Conservation (phyloP, 2,888 invertebrate genomes). For the Lasioglossum calceatum region DNA sequence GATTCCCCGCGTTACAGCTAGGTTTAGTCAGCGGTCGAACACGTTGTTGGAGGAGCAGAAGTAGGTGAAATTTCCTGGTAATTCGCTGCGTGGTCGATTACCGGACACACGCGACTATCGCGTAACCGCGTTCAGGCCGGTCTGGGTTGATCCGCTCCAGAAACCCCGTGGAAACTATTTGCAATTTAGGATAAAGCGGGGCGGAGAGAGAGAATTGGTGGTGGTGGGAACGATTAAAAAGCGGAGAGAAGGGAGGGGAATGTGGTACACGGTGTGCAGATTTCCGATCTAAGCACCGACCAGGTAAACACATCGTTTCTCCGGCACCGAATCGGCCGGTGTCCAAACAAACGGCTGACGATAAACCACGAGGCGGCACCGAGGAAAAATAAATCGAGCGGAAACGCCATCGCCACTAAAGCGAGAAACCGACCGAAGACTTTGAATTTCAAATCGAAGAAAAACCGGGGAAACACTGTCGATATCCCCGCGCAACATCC, state of each 20-base stretch:
- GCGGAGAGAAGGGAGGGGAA: not conserved
- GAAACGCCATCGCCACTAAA: conserved; percentile 22
- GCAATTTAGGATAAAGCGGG: not conserved
- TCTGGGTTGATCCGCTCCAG: not conserved
- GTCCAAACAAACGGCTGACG: conserved; percentile 25
- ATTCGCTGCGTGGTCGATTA: conserved; percentile 5
- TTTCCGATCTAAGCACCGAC: conserved; percentile 12
- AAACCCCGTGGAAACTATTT: not conserved
- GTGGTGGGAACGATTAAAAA: not conserved
- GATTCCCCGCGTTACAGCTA: not conserved
- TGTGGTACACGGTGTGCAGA: conserved; percentile 7
- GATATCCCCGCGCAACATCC: not conserved
- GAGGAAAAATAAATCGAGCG: conserved; percentile 42
- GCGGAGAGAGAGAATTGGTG: not conserved
- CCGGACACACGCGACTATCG: conserved; percentile 2
- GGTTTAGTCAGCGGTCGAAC: not conserved
- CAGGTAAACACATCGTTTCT: conserved; percentile 33
- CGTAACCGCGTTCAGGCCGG: not conserved
- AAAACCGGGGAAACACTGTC: not conserved
- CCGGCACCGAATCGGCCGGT: conserved; percentile 4
- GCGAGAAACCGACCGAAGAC: not conserved
- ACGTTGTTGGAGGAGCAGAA: not conserved
- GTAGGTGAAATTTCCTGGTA: conserved; percentile 6
- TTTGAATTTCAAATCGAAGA: not conserved
- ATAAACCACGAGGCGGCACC: conserved; percentile 1